Base-by-base conservation (phyloP, 2,888 invertebrate species). In the Athalia circularis region DNA sequence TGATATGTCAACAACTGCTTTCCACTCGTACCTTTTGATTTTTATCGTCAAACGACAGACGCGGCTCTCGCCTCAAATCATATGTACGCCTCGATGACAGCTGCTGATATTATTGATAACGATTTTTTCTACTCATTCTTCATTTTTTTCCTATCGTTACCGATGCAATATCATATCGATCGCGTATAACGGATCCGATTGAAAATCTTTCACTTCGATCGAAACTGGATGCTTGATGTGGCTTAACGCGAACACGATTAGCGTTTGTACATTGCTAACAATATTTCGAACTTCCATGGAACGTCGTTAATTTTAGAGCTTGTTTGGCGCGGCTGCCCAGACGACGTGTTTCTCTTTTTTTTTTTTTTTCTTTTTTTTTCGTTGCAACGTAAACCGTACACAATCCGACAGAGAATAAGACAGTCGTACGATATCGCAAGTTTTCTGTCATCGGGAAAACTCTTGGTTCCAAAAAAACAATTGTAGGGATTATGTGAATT, bases 1-100 rank as follows among this genome's bases (percentile, higher is more conserved):
- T 84, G 84, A 88, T 87, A 88, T 87, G 88, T 88, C 88, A 88
- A 87, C 88, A 85, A 84, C 85, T 86, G 87, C 88, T 88, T 87
- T 64, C 75, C 75, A 75, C 62, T 75, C 62, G 72, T 72, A 59
- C 29, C 57, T 70, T 72, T 72, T 59, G 72, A 72, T 72, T 59
- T 72, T 72, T 29, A 29, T 29, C 29, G 59, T 72, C 57, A n/a
- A 11, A 13, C 59, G 13, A 65, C 13, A 8, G 52, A 52, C 54
- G 52, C 52, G 29, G 11, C 9, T 54, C 54, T 8, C 68, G 29
- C 29, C 0, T 29, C 1, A 43, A 68, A 50, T 52, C 11, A 54
- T 68, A 29, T n/a, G n/a, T 54, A 29, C 52, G 52, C 9, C 52
- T 52, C 43, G 68, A 68, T 68, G 68, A 68, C 68, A 68, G 68